Percentiles rank a stretch among this genome's conserved stretches.
Evolutionary conservation across 2,113 vertebrate species (phyloP).

Genomic region (Cololabis saira): DNA sequence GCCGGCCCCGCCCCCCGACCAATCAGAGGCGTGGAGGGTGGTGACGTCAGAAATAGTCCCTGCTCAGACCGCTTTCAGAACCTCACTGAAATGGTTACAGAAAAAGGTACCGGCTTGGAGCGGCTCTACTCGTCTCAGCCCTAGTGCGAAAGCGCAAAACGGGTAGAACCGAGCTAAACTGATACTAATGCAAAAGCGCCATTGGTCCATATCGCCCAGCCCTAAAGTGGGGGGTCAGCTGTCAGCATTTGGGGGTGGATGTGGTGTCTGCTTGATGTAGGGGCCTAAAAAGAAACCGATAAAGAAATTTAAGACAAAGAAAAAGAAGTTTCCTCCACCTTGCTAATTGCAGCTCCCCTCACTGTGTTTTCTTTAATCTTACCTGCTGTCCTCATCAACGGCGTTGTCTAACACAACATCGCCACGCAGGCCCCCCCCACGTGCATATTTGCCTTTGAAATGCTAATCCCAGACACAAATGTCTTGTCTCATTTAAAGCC

Average conservation of each 20-base stretch:
- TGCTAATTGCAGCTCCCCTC: conserved; percentile 42
- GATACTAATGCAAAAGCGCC: too few species aligned
- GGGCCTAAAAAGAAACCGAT: conserved; percentile 38
- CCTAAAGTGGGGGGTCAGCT: too few species aligned
- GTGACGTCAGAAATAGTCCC: too few species aligned
- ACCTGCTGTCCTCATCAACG: conserved; percentile 53
- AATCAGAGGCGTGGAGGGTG: too few species aligned
- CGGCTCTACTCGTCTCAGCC: too few species aligned
- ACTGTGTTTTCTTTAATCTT: conserved; percentile 60
- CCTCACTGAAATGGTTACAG: too few species aligned
- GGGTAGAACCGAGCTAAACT: too few species aligned
- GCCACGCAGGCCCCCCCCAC: conserved; percentile 45
- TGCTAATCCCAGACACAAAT: conserved; percentile 78
- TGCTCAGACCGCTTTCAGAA: too few species aligned
- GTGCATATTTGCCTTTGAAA: conserved; percentile 77
- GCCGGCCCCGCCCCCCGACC: too few species aligned
- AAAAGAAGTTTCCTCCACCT: conserved; percentile 66
- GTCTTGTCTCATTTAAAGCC: conserved; percentile 82
- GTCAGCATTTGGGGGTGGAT: conserved; percentile 38
- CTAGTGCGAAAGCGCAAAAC: too few species aligned
- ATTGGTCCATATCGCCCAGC: too few species aligned
- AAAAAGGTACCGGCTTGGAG: too few species aligned
- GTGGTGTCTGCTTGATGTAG: conserved; percentile 20
- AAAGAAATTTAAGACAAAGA: conserved; percentile 43
- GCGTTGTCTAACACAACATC: conserved; percentile 39